A percentile compares a stretch with the other conserved stretches of the same genome.
phyloP scores from a whole-genome alignment of 2,888 invertebrate genomes.

The Camptogramma bilineatum region DNA sequence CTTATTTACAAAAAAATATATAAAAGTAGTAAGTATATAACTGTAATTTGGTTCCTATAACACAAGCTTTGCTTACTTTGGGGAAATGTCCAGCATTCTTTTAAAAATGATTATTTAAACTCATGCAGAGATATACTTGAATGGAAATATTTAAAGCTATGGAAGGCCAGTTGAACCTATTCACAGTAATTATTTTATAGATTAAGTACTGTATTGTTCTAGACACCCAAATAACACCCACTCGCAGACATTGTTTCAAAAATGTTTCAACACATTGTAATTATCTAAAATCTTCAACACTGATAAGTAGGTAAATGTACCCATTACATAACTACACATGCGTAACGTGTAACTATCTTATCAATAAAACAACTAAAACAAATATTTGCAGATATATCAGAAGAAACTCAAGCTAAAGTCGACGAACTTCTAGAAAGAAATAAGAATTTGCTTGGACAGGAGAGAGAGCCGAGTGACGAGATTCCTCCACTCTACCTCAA shows the following conservation, averaged over 20 bases:
- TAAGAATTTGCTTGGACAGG: conserved; percentile 63
- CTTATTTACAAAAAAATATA: no score
- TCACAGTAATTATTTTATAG: no score
- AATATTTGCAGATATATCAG: conserved; percentile 69
- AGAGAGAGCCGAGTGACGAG: conserved; percentile 73
- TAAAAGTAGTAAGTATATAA: no score
- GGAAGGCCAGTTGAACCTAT: no score
- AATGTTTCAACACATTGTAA: not conserved
- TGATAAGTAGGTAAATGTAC: not conserved
- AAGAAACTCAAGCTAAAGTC: conserved; percentile 72
- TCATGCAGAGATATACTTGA: no score
- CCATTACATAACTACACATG: not conserved
- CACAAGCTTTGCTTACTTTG: no score
- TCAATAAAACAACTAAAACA: conserved; percentile 8
- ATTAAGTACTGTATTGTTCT: no score
- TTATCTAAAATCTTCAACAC: conserved; percentile 3
- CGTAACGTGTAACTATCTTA: conserved; percentile 1
- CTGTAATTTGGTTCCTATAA: no score
- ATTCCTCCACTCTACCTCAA: conserved; percentile 78
- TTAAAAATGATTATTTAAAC: no score
- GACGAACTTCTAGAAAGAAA: conserved; percentile 79
- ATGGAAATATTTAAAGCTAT: no score
- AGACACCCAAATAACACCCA: not conserved
- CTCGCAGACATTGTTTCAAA: not conserved
- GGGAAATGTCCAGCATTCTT: no score